A percentile compares a stretch with the other conserved stretches of the same genome.
phyloP scores from a whole-genome alignment of 2,888 invertebrate species.

The Drosophila putrida region DNA sequence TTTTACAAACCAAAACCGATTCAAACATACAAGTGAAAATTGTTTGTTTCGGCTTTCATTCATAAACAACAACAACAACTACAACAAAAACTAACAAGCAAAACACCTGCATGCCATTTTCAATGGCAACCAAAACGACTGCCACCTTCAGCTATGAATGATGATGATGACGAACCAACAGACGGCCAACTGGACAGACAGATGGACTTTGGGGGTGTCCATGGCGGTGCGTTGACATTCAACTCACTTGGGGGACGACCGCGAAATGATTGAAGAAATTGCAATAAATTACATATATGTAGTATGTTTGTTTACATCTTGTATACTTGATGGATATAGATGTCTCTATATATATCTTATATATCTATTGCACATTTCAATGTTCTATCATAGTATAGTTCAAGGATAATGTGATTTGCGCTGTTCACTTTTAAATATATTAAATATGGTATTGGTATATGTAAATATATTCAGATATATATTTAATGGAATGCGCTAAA shows the following conservation, averaged over 20 bases:
- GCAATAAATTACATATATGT: slow-evolving; percentile 59
- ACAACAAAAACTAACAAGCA: slow-evolving; percentile 21
- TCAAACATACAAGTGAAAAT: slow-evolving; percentile 35
- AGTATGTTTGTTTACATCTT: slow-evolving; percentile 40
- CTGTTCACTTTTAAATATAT: slow-evolving; percentile 2
- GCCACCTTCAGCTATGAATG: slow-evolving; percentile 54
- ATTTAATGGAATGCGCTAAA: slow-evolving; percentile 40
- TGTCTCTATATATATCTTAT: not conserved
- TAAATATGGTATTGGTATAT: not conserved
- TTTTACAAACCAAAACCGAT: slow-evolving; percentile 27
- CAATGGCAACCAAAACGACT: slow-evolving; percentile 67
- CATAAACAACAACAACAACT: slow-evolving; percentile 31
- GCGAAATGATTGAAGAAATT: slow-evolving; percentile 54
- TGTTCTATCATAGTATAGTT: slow-evolving; percentile 52
- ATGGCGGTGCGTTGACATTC: slow-evolving; percentile 66
- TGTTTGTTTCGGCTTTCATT: slow-evolving; percentile 52
- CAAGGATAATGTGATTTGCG: slow-evolving; percentile 61
- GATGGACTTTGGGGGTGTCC: slow-evolving; percentile 46
- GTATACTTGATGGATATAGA: slow-evolving; percentile 5
- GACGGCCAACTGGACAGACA: slow-evolving; percentile 22
- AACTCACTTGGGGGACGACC: slow-evolving; percentile 48
- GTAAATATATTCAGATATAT: slow-evolving; percentile 5
- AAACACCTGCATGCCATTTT: slow-evolving; percentile 72
- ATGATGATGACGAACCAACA: slow-evolving; percentile 36
- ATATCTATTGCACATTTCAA: slow-evolving; percentile 18